Percentiles rank a stretch among this genome's conserved stretches.
Evolutionary conservation across 2,888 invertebrate genomes (phyloP).

Genomic region (Iphiclides podalirius): DNA sequence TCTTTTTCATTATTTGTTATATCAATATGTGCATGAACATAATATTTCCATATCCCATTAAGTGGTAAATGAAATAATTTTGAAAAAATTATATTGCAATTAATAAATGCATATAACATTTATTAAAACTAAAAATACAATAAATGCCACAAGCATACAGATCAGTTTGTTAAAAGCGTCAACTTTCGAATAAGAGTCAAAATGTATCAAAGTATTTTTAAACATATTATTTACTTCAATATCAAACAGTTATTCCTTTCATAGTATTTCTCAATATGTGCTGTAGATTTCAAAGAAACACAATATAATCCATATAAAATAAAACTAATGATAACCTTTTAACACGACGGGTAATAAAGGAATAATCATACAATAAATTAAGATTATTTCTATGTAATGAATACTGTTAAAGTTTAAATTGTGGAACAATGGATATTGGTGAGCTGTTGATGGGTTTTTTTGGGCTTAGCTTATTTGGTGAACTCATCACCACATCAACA

Average conservation of each 20-base stretch:
- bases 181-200: neutral
- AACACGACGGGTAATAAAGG: neutral
- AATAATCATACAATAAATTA: constrained; percentile 3
- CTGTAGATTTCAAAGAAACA: neutral
- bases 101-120: too few relatives aligned
- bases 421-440: constrained; percentile 62
- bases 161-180: constrained; percentile 13
- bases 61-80: too few relatives aligned
- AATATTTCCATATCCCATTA: too few relatives aligned
- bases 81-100: too few relatives aligned
- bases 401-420: constrained; percentile 55
- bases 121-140: neutral
- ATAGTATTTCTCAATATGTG: neutral
- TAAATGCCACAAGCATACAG: neutral
- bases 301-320: neutral
- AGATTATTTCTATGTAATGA: constrained; percentile 16
- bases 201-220: neutral
- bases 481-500: constrained; percentile 72
- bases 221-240: neutral
- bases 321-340: neutral
- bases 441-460: constrained; percentile 66
- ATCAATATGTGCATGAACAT: too few relatives aligned
- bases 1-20: too few relatives aligned
- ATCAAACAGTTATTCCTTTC: neutral
- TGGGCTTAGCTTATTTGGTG: constrained; percentile 68